Evolutionary conservation across 1,140 invertebrate genomes (phyloP).

Genomic region (Scaptomyza hsui): DNA sequence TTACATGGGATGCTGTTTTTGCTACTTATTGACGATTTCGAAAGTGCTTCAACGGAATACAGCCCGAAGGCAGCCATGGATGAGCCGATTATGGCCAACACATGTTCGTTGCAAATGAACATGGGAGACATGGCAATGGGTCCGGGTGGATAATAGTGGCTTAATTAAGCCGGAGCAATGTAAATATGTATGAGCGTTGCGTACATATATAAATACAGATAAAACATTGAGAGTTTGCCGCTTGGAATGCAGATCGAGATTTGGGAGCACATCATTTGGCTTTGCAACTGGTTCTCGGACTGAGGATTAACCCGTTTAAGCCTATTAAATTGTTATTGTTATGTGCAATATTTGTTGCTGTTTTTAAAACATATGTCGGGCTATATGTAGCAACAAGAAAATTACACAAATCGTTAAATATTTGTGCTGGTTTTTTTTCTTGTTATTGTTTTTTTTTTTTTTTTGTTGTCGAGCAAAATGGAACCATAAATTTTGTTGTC

Average conservation of each 20-base stretch:
- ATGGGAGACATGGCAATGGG: conserved; percentile 19
- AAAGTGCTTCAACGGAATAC: too few species aligned
- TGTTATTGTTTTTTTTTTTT: conserved; percentile 12
- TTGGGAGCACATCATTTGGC: conserved; percentile 42
- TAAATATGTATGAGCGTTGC: not conserved
- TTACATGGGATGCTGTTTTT: too few species aligned
- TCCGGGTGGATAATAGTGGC: conserved; percentile 49
- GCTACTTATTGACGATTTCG: too few species aligned
- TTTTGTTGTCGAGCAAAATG: conserved; percentile 40
- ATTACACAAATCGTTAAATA: conserved; percentile 82
- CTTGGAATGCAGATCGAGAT: conserved; percentile 38
- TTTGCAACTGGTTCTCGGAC: not conserved
- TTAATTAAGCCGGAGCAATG: conserved; percentile 80
- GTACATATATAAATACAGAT: conserved; percentile 55
- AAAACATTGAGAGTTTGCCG: conserved; percentile 42
- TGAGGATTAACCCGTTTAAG: conserved; percentile 55
- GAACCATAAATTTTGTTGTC: conserved; percentile 69
- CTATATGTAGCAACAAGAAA: conserved; percentile 78
- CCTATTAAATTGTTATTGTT: conserved; percentile 72
- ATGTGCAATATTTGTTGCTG: conserved; percentile 29
- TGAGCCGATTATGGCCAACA: conserved; percentile 62
- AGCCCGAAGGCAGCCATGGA: not conserved
- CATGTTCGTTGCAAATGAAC: conserved; percentile 25
- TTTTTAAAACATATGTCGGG: conserved; percentile 68
- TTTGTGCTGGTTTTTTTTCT: conserved; percentile 48